Evolutionary conservation across 2,113 vertebrate genomes (phyloP), one percentile per base, ranked within the genome.

Genomic region (Phaetusa simplex): DNA sequence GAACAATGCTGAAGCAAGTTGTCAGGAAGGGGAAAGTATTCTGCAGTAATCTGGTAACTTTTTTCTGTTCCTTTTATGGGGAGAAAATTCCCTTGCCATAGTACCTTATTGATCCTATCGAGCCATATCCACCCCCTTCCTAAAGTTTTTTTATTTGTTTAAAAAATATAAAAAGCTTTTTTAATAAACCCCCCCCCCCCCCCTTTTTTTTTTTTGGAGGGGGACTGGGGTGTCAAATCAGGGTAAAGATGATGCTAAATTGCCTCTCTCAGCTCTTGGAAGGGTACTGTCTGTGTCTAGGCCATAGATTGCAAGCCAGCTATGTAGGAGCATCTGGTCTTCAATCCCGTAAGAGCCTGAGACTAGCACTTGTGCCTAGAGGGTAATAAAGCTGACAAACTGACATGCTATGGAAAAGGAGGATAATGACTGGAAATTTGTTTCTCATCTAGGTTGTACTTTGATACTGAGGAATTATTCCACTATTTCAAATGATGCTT

Each of bases 221-320:
- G 2, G 5, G 19, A 27, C 3, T 0, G 5, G 21, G 21, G 6
- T 4, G 5, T 4, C 3, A 74, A 53, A 21, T 82, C 13, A 76
- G 23, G 20, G 3, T 59, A 38, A 64, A 47, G 10, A 59, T 76
- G 6, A 9, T 10, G 4, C 20, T 38, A 56, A 83, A 69, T 59
- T 72, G 7, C 38, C 19, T 12, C 7, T 70, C 9, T 85, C 64
- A 45, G 16, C 22, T 74, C 32, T 40, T 89, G 36, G 61, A 34
- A 69, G 87, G 27, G 34, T 76, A 22, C 5, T 71, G 6, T 5
- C 52, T 27, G 8, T 53, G 53, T 45, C 49, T 52, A 66, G 36
- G 45, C 15, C 14, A 53, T 7, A 53, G n/a, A 36, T 11, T 64
- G n/a, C 26, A 82, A 70, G 26, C 8, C 7, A 67, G 11, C 52